Evolutionary conservation across 2,113 vertebrate genomes (phyloP), one percentile per base, ranked within the genome.

Genomic region (Cricetomys ansorgei): DNA sequence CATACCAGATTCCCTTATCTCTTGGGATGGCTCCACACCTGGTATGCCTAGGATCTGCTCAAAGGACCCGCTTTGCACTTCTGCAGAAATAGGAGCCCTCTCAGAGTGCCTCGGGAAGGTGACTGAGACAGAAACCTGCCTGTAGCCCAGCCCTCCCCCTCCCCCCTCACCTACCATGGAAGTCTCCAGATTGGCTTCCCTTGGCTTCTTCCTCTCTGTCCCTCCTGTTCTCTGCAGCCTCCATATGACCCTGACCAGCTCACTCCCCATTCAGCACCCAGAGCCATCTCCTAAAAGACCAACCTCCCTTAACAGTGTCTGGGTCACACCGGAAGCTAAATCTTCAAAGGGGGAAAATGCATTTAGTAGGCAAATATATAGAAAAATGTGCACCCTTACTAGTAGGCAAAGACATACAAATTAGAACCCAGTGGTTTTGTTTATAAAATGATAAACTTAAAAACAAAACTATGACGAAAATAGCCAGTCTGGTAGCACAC

Each of bases 391-490:
- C 70, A 84, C 34, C 59, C 57, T 96, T 65, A 43, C 40, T 34
- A 34, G 73, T 92, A 97, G 93, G 62, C 87, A 88, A 86, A 97
- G 75, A 72, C 57, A 92, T 45, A 62, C 87, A 96, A 94, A 96
- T 94, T 43, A 93, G 87, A 94, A 86, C 64, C 81, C 17, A 70
- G 15, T 12, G 27, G 50, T 80, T 98, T 97, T 97, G 90, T 90
- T 80, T 97, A 43, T 86, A 93, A 98, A 98, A 97, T 93, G 84
- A 94, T 64, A 45, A 67, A 62, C 59, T 77, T 48, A 85, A 57
- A 1, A 5, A 86, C 62, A 87, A 89, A 48, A 7, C 62, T 8
- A n/a, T 23, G 77, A 88, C 59, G 57, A 92, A 96, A 92, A 92
- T 40, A 80, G 65, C 57, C n/a, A 59, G 10, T 13, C 45, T 31